phyloP scores from a whole-genome alignment of 2,113 vertebrate species.

The Redunca redunca region DNA sequence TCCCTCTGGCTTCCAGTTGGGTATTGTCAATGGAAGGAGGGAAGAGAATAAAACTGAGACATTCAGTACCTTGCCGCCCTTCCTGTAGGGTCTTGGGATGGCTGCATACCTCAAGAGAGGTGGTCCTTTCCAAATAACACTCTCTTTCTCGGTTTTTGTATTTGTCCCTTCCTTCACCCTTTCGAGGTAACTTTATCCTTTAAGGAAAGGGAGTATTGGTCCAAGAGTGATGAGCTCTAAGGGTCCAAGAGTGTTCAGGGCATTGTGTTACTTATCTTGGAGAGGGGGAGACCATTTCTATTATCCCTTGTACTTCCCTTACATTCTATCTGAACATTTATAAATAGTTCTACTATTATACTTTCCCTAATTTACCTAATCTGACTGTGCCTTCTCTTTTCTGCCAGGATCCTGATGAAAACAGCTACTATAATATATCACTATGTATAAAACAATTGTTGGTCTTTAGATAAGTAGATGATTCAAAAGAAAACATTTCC shows the following conservation, averaged over 20 bases:
- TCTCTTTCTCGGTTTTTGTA: not conserved
- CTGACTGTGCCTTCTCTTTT: not conserved
- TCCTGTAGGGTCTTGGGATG: not conserved
- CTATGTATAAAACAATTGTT: not conserved
- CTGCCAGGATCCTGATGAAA: not conserved
- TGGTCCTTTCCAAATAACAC: not conserved
- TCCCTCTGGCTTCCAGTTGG: not conserved
- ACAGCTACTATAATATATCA: not conserved
- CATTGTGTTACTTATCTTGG: not conserved
- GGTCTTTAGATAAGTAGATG: not conserved
- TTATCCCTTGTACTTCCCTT: not conserved
- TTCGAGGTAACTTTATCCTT: not conserved
- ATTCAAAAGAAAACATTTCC: not conserved
- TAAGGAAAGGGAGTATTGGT: not conserved
- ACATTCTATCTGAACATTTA: not conserved
- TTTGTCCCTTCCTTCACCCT: not conserved
- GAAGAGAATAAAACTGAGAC: not conserved
- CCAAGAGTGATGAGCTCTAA: not conserved
- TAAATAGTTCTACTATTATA: not conserved
- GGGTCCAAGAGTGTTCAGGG: not conserved
- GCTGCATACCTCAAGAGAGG: not conserved
- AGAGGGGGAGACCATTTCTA: not conserved
- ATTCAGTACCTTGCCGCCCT: not conserved
- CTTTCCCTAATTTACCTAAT: not conserved
- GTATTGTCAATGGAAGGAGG: not conserved